A percentile compares a stretch with the other conserved stretches of the same genome.
Conservation (phyloP, 2,113 vertebrate species). For the Neotoma lepida region DNA sequence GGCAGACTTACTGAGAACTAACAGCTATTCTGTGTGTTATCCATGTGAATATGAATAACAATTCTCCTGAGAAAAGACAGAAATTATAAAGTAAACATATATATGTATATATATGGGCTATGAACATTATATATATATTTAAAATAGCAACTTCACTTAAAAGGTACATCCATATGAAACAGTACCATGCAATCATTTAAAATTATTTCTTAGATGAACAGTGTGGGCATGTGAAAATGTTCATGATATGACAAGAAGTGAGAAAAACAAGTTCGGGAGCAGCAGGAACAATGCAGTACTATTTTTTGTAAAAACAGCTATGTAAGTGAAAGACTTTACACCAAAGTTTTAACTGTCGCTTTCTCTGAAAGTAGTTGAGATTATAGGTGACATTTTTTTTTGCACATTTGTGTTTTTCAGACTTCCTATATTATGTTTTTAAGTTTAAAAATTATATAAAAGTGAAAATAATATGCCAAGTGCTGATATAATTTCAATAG, state of each 20-base stretch:
- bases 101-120: not conserved
- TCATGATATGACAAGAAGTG: not conserved
- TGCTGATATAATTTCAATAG: not conserved
- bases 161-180: not conserved
- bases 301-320: not conserved
- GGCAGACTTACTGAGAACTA: not conserved
- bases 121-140: not conserved
- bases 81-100: not conserved
- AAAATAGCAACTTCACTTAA: not conserved
- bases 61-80: not conserved
- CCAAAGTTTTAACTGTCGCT: not conserved
- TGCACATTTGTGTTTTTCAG: not conserved
- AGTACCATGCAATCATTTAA: constrained; percentile 29
- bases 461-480: constrained; percentile 11
- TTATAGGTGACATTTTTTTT: constrained; percentile 19
- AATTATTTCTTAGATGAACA: not conserved
- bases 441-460: constrained; percentile 2
- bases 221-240: not conserved
- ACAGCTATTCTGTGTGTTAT: not conserved
- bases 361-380: not conserved
- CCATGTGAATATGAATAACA: not conserved
- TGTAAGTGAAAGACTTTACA: not conserved
- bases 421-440: not conserved
- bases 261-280: not conserved
- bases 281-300: not conserved